phyloP scores from a whole-genome alignment of 1,140 invertebrate genomes.

The Pseudomyrmex cubaensis region DNA sequence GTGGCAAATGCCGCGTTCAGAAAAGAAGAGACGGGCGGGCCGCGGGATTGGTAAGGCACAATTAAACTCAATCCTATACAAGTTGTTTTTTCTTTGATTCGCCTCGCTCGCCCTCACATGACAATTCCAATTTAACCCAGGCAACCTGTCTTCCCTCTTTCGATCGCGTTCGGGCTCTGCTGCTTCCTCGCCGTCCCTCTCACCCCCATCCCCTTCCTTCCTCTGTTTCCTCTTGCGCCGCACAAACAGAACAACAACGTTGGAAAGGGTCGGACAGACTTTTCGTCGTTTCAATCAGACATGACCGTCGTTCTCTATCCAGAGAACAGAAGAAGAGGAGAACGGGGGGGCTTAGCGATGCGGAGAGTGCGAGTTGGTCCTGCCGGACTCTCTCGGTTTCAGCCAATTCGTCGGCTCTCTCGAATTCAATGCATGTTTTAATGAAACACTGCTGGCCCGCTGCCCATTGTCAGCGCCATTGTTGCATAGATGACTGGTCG shows the following conservation, averaged over 20 bases:
- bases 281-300: slow-evolving; percentile 84
- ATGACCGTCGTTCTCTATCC: slow-evolving; percentile 68
- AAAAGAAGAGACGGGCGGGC: background rate
- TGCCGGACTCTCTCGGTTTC: slow-evolving; percentile 72
- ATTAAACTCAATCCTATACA: slow-evolving; percentile 78
- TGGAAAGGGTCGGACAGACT: slow-evolving; percentile 71
- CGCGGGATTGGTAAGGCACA: slow-evolving; percentile 60
- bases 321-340: background rate
- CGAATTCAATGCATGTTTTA: slow-evolving; percentile 83
- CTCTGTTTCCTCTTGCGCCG: slow-evolving; percentile 26
- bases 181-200: slow-evolving; percentile 38
- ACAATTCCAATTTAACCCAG: slow-evolving; percentile 83
- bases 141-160: slow-evolving; percentile 70
- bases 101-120: slow-evolving; percentile 78
- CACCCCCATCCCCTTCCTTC: slow-evolving; percentile 5
- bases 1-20: slow-evolving; percentile 61
- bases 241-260: slow-evolving; percentile 45
- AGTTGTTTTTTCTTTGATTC: slow-evolving; percentile 77
- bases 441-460: slow-evolving; percentile 84
- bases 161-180: slow-evolving; percentile 55
- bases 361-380: slow-evolving; percentile 24
- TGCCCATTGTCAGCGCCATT: slow-evolving; percentile 82
- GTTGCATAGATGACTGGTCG: slow-evolving; percentile 79
- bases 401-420: slow-evolving; percentile 76
- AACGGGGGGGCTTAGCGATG: background rate